Evolutionary conservation across 2,797 vertebrate genomes (phyloP), one percentile per base, ranked within the genome.

Genomic region (Glyptemys insculpta): DNA sequence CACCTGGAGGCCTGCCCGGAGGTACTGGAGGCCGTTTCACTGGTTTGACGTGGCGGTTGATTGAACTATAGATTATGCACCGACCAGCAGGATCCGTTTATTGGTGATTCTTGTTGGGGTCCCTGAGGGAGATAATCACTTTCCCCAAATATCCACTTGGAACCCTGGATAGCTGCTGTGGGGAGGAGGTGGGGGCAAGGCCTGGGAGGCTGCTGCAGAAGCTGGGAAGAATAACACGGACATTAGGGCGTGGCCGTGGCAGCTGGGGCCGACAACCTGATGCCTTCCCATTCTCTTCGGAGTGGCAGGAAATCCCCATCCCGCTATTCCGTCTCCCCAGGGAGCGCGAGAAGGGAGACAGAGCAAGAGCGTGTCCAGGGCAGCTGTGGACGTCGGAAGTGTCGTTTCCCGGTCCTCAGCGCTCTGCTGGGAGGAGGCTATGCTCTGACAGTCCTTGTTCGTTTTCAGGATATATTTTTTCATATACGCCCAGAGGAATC

Each of bases 1-100:
- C 57, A 72, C 65, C 23, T 0, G 0, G 25, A 37, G 25, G 41
- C 1, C 62, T 56, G 74, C n/a, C 54, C 8, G 6, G n/a, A 68
- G 44, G n/a, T 14, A 14, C 57, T 37, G 53, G 1, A 4, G 49
- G 74, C 41, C 72, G 34, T 9, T 37, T 19, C 68, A 2, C 37
- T 12, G 80, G 8, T 79, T 44, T 27, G 15, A 62, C 31, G 2
- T 8, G 15, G 29, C 29, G 12, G 57, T 15, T 31, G 6, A 29
- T 31, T 59, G 12, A 59, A 25, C 25, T 27, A 57, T 18, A 29
- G 56, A 7, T 31, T 31, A 14, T 7, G 59, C 31, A 65, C 59
- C 7, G 7, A 65, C 16, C 59, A n/a, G 31, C 31, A n/a, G 31
- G 31, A 18, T 65, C 31, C 7, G 59, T 62, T 62, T 15, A 31